Evolutionary conservation across 2,113 vertebrate genomes (phyloP), one percentile per base, ranked within the genome.

Genomic region (Scalopus aquaticus): DNA sequence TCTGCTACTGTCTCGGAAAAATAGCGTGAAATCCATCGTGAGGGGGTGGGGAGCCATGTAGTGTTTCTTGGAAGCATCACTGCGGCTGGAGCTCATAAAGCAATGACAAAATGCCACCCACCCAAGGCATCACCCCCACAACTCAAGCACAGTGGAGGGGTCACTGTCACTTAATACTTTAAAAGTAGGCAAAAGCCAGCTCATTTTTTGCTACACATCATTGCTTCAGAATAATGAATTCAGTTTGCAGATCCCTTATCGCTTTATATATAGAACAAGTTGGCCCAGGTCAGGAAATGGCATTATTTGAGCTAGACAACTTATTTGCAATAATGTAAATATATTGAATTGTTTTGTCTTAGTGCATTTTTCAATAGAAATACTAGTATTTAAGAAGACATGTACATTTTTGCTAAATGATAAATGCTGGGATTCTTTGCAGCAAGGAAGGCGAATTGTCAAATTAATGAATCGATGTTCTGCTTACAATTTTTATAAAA

Each of bases 151-250:
- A 11, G 17, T 51, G 86, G 19, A 69, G n/a, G 22, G 6, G 49
- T 73, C 11, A 58, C 28, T 88, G 26, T 92, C 67, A 58, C 56
- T 73, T 90, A 89, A 84, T 93, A 93, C 51, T 94, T 95, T 91
- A n/a, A 91, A 94, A 89, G 28, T 26, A 78, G 44, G 17, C 32
- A 89, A 94, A 84, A 70, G 6, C 10, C 87, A 97, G n/a, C 42
- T 72, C 2, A 13, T 58, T 83, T 91, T 76, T 87, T 26, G 42
- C 69, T 77, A 56, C 8, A 56, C 60, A 62, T 93, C 77, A 60
- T 42, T 88, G 70, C 62, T 92, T 81, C 74, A 89, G 83, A 93
- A 93, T 87, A 88, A 90, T 83, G 56, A 79, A 35, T 78, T 89
- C 19, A 62, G 8, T 74, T 64, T 62, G 42, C 24, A n/a, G 28